Evolutionary conservation across 1,140 invertebrate genomes (phyloP), one percentile per base, ranked within the genome.

Genomic region (Drusus annulatus): DNA sequence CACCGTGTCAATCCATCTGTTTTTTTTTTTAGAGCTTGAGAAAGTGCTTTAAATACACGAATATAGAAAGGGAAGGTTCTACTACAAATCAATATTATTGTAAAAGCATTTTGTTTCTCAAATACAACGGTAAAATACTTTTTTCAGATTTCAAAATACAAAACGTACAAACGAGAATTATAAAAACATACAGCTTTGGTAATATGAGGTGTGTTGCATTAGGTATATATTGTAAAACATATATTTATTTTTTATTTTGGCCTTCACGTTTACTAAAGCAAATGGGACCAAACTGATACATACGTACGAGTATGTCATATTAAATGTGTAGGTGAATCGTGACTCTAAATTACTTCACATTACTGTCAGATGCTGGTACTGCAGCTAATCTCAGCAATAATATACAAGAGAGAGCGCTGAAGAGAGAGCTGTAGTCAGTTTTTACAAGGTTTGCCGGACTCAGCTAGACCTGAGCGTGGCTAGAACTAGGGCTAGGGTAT

Each of bases 21-120:
- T 69, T 69, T 28, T 69, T 69, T 28, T 45, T 45, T 28, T 25
- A 65, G 10, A 19, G 19, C 28, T 45, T 50, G n/a, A 69, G 65
- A 69, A 69, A 69, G 65, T 50, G 21, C 45, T 69, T 69, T 69
- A 45, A 8, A 45, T 45, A 45, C 36, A 45, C 36, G 65, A 36
- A 16, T 36, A 19, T 23, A 45, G 65, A 69, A 69, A 69, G n/a
- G n/a, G 65, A 69, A 69, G 31, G 65, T 51, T 17, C 5, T 56
- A 56, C 54, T 65, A 45, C 17, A 19, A 69, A 69, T 13, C 36
- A 69, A 6, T 23, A 45, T 23, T 21, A 65, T 28, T 65, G 10
- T 65, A 15, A 25, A 21, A 4, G 54, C 23, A 28, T 63, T 62
- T 63, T 63, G 62, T 16, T 36, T 31, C 28, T 23, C 36, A 7